Conservation (phyloP, 1,140 invertebrate species). For the Scylla paramamosain region DNA sequence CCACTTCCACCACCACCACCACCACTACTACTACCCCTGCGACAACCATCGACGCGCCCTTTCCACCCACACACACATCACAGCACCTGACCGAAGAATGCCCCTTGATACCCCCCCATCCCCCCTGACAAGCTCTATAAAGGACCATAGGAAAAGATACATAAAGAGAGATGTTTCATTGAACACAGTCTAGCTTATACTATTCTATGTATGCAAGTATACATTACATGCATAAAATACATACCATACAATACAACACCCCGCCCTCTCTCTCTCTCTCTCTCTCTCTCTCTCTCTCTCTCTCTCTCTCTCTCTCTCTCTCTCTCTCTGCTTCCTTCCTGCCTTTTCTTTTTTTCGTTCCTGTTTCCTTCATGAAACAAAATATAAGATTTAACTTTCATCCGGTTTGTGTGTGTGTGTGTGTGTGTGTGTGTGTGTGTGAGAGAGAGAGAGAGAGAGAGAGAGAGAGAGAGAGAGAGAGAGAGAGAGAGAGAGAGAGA, state of each 20-base stretch:
- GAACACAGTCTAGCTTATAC: background rate
- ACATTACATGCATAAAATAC: too few species aligned
- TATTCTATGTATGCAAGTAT: too few species aligned
- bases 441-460: constrained; percentile 31
- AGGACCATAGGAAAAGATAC: background rate
- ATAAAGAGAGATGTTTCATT: too few species aligned
- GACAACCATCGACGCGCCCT: too few species aligned
- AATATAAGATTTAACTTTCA: background rate
- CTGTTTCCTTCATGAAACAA: background rate
- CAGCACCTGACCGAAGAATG: too few species aligned
- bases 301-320: constrained; percentile 24
- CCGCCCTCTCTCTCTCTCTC: constrained; percentile 25
- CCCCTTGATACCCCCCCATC: too few species aligned
- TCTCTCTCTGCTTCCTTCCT: background rate
- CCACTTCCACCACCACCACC: too few species aligned
- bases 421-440: background rate
- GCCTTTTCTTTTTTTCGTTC: background rate
- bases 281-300: constrained; percentile 23
- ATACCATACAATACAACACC: too few species aligned
- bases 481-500: constrained; percentile 33
- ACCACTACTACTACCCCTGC: too few species aligned
- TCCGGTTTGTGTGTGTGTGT: background rate
- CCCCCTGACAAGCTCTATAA: too few species aligned
- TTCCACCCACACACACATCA: too few species aligned
- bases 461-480: constrained; percentile 38